Base-by-base conservation (phyloP, 1,140 invertebrate species). In the Leptonema lineaticorne region DNA sequence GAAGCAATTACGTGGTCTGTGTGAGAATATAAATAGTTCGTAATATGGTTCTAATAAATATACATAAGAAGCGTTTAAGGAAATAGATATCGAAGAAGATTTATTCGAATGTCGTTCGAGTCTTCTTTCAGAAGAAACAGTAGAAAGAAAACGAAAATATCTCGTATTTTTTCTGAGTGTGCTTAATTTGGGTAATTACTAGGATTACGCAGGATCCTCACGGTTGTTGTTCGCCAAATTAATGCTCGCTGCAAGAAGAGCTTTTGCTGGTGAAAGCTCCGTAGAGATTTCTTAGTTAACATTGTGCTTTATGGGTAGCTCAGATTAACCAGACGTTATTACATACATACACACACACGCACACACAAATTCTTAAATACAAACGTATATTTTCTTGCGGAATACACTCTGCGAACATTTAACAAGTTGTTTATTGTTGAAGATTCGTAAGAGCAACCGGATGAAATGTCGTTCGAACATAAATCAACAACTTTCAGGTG, bases 151-250 rank as follows among this genome's bases (percentile, higher is more conserved):
- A n/a, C n/a, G n/a, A n/a, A n/a, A n/a, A n/a, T n/a, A n/a, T n/a
- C n/a, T n/a, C 18, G 50, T 53, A 22, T 53, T 53, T 24, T 18
- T 20, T 22, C 50, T 11, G 11, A 14, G 22, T 11, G 28, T 14
- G 22, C 59, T 41, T 46, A 33, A 63, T 63, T 63, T 63, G 33
- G 33, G 59, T 63, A 63, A 63, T 63, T 63, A 37, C 33, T 22
- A 26, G 29, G 59, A 63, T 63, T 63, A 63, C 11, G 3, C 22
- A 20, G 59, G 59, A 46, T 37, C 14, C 57, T 6, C 57, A 24
- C 20, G 20, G 33, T 14, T 45, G 26, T 14, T 63, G 59, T 37
- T 41, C 24, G 41, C 16, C 2, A n/a, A 46, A 30, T 46, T 63
- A 41, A 59, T 59, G 57, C 50, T 11, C 28, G 24, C 26, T 18